phyloP scores from a whole-genome alignment of 35 echinoderm and acorn worm species.

The Apostichopus parvimensis region DNA sequence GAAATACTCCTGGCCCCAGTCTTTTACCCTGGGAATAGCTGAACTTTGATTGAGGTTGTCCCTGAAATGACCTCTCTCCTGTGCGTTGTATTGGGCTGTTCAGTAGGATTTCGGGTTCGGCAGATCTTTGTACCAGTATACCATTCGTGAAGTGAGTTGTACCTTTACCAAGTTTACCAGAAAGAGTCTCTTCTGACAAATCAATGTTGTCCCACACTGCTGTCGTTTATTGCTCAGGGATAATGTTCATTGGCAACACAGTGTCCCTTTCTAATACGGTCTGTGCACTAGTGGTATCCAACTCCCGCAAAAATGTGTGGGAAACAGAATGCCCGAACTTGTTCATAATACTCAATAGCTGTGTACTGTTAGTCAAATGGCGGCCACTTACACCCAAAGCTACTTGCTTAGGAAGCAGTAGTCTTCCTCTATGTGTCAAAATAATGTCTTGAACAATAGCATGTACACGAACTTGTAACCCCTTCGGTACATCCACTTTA shows the following conservation, averaged over 20 bases:
- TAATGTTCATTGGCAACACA: neutral
- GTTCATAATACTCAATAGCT: conserved; percentile 46
- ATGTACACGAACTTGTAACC: too few species aligned
- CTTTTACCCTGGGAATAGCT: neutral
- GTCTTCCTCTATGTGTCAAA: too few species aligned
- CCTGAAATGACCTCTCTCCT: neutral
- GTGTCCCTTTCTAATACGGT: neutral
- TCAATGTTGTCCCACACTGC: conserved; percentile 48
- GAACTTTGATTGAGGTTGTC: neutral
- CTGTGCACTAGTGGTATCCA: conserved; percentile 39
- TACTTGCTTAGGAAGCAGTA: too few species aligned
- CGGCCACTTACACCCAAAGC: neutral
- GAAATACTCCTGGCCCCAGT: neutral
- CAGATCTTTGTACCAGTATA: conserved; percentile 11
- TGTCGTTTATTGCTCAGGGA: neutral
- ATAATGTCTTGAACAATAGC: too few species aligned
- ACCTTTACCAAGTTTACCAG: neutral
- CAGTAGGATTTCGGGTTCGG: neutral
- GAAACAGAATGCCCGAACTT: conserved; percentile 51
- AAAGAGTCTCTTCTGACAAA: conserved; percentile 31
- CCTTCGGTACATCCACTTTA: too few species aligned
- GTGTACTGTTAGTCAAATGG: conserved; percentile 29
- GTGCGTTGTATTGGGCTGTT: neutral
- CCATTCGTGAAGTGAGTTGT: conserved; percentile 37
- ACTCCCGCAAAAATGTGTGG: conserved; percentile 9